These are phyloP conservation scores for Octonoba sinensis DNA, from an alignment of 2,888 invertebrate species.

Conservation along the genomic window DNA sequence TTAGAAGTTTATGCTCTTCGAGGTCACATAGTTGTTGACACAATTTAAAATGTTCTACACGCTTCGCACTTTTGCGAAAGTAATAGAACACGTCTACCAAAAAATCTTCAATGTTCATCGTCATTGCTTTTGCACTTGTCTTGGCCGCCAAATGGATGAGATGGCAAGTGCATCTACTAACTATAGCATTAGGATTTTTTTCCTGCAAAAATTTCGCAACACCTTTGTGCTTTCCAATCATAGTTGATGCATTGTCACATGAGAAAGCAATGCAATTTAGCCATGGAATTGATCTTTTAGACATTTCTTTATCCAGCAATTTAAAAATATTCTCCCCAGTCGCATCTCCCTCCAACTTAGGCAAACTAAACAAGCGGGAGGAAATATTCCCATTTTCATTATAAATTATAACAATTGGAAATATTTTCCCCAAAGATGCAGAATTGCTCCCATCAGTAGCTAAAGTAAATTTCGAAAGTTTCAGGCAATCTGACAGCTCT, in stretches of 20 bases:
- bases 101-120: neutral
- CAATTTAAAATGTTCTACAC: neutral
- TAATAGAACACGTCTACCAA: neutral
- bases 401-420: too few relatives aligned
- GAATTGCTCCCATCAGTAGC: slow-evolving; percentile 1
- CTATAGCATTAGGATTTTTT: neutral
- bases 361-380: too few relatives aligned
- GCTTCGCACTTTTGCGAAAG: neutral
- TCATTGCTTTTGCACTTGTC: neutral
- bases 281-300: neutral
- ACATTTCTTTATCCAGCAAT: neutral
- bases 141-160: neutral
- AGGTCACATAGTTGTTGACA: neutral
- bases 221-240: neutral
- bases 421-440: too few relatives aligned
- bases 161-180: neutral
- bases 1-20: slow-evolving; percentile 2
- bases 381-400: neutral
- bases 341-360: too few relatives aligned
- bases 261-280: neutral
- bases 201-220: neutral
- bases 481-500: neutral
- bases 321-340: slow-evolving; percentile 4
- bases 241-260: neutral
- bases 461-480: neutral